Conservation (phyloP, 2,797 vertebrate genomes). For the Notolepis coatsorum region DNA sequence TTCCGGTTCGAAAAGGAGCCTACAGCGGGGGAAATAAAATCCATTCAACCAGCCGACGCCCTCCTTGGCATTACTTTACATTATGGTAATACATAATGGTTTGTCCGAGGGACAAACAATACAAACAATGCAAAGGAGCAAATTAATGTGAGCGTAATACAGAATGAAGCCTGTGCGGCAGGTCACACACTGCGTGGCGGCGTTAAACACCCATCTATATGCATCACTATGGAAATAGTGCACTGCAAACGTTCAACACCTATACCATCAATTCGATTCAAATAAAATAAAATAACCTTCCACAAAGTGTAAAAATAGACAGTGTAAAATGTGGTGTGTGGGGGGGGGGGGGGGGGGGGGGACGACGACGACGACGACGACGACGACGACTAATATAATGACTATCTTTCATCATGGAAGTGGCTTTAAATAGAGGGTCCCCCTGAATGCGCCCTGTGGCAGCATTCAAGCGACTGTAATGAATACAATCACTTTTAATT, state of each 20-base stretch:
- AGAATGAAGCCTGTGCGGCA: neutral
- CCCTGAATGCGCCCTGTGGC: slow-evolving; percentile 58
- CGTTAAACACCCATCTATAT: slow-evolving; percentile 40
- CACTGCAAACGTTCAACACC: slow-evolving; percentile 32
- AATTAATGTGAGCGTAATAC: slow-evolving; percentile 15
- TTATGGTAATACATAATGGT: slow-evolving; percentile 24
- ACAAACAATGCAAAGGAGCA: slow-evolving; percentile 44
- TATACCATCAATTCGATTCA: slow-evolving; percentile 32
- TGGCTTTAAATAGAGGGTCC: slow-evolving; percentile 68
- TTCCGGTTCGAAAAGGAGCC: slow-evolving; percentile 34
- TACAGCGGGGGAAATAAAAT: slow-evolving; percentile 10
- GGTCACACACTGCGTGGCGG: slow-evolving; percentile 13
- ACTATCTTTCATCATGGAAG: slow-evolving; percentile 49
- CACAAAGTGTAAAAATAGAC: slow-evolving; percentile 18
- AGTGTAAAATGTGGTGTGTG: neutral
- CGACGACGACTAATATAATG: neutral
- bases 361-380: too few species aligned
- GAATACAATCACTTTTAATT: slow-evolving; percentile 80
- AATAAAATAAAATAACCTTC: slow-evolving; percentile 48
- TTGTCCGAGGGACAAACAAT: slow-evolving; percentile 16
- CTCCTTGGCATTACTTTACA: too few species aligned
- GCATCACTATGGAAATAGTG: slow-evolving; percentile 44
- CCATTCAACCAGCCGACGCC: slow-evolving; percentile 25
- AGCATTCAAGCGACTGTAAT: slow-evolving; percentile 70
- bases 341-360: too few species aligned